A percentile compares a stretch with the other conserved stretches of the same genome.
These are phyloP conservation scores for Sus cebifrons DNA, from an alignment of 2,797 vertebrate species.

Conservation along the genomic window DNA sequence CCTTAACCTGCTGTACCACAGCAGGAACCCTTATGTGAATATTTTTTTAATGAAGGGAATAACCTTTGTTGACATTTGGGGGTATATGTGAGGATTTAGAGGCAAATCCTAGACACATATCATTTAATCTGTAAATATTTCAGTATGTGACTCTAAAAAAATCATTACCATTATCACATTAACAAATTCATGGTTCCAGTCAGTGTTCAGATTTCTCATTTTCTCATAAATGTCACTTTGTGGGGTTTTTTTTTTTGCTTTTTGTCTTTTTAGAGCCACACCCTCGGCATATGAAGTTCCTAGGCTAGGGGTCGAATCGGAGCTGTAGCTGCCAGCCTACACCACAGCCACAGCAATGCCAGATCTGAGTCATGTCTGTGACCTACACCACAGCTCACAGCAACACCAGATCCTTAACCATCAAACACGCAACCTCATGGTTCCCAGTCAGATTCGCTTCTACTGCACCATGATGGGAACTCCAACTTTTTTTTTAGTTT, in stretches of 20 bases:
- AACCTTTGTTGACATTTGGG: not conserved
- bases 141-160: conserved; percentile 23
- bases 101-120: not conserved
- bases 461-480: too few species aligned
- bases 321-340: too few species aligned
- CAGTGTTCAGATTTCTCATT: conserved; percentile 13
- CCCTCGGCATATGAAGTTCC: too few species aligned
- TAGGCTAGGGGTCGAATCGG: too few species aligned
- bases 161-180: not conserved
- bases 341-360: too few species aligned
- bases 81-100: not conserved
- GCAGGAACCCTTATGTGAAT: not conserved
- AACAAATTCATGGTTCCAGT: conserved; percentile 30
- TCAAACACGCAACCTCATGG: too few species aligned
- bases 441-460: too few species aligned
- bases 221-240: conserved; percentile 1
- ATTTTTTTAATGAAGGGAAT: conserved; percentile 41
- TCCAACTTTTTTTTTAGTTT: not conserved
- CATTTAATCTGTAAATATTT: conserved; percentile 19
- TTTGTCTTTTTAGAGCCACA: too few species aligned
- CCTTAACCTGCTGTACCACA: too few species aligned
- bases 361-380: too few species aligned
- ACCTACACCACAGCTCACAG: too few species aligned
- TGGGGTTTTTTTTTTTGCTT: not conserved
- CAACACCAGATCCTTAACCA: too few species aligned